These are phyloP conservation scores for Scaptomyza polygonia DNA, from an alignment of 2,888 invertebrate species.

Conservation along the genomic window DNA sequence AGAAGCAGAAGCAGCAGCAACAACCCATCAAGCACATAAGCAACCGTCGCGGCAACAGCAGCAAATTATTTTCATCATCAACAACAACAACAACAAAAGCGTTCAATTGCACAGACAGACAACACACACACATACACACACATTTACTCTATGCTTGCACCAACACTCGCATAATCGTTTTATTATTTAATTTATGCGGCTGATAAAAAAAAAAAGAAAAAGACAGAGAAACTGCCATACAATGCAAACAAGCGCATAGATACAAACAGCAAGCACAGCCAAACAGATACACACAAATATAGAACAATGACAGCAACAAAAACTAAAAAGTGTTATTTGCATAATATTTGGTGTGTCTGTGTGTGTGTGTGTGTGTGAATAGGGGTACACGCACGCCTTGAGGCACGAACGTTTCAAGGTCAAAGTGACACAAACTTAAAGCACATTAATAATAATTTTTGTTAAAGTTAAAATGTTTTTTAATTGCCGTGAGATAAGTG, in stretches of 20 bases:
- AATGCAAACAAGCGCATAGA: slow-evolving; percentile 31
- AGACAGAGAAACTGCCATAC: slow-evolving; percentile 42
- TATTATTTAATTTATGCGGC: slow-evolving; percentile 82
- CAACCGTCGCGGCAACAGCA: slow-evolving; percentile 52
- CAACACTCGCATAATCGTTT: slow-evolving; percentile 62
- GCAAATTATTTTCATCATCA: slow-evolving; percentile 61
- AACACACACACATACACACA: slow-evolving; percentile 37
- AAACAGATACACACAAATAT: slow-evolving; percentile 25
- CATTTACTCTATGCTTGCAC: slow-evolving; percentile 37
- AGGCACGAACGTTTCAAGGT: slow-evolving; percentile 25
- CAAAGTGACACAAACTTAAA: slow-evolving; percentile 1
- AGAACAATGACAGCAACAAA: slow-evolving; percentile 53
- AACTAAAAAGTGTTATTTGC: slow-evolving; percentile 37
- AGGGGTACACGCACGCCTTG: slow-evolving; percentile 27
- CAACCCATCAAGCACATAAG: slow-evolving; percentile 61
- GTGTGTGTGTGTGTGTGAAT: slow-evolving; percentile 3
- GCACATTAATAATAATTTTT: too few species aligned
- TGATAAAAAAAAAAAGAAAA: too few species aligned
- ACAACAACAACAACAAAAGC: slow-evolving; percentile 33
- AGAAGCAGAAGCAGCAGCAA: slow-evolving; percentile 34
- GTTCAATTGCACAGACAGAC: slow-evolving; percentile 70
- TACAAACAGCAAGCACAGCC: slow-evolving; percentile 12
- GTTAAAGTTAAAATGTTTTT: not conserved
- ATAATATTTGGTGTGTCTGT: slow-evolving; percentile 16
- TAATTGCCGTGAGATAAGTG: not conserved